A percentile compares a stretch with the other conserved stretches of the same genome.
Evolutionary conservation across 2,888 invertebrate genomes (phyloP).

Genomic region (Patella ulyssiponensis): DNA sequence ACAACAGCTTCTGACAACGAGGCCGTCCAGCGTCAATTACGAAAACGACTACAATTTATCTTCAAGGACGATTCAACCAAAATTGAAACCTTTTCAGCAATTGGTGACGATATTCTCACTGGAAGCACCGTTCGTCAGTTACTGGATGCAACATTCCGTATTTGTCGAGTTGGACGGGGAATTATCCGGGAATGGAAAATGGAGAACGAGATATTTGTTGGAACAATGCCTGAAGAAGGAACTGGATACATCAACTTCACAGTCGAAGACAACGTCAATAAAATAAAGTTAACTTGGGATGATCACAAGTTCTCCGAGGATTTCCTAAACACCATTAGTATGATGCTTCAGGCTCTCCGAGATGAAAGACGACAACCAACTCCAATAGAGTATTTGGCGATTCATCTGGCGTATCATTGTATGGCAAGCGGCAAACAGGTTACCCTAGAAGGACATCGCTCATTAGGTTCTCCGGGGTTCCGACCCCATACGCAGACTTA

Average conservation of each 20-base stretch:
- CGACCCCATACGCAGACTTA: constrained; percentile 52
- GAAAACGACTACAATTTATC: constrained; percentile 32
- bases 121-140: constrained; percentile 27
- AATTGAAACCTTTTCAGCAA: constrained; percentile 22
- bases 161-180: constrained; percentile 23
- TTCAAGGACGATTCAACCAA: constrained; percentile 28
- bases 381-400: constrained; percentile 39
- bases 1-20: constrained; percentile 23
- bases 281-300: constrained; percentile 39
- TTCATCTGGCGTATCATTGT: constrained; percentile 40
- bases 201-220: constrained; percentile 33
- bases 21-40: constrained; percentile 25
- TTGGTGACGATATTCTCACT: constrained; percentile 32
- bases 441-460: constrained; percentile 23
- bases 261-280: constrained; percentile 34
- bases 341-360: constrained; percentile 34
- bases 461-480: constrained; percentile 51
- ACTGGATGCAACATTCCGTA: constrained; percentile 23
- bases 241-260: constrained; percentile 27
- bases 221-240: constrained; percentile 34
- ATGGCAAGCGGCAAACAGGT: constrained; percentile 33
- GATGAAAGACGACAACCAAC: constrained; percentile 41
- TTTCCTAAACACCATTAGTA: constrained; percentile 31
- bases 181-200: constrained; percentile 37
- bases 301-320: constrained; percentile 23